phyloP scores from a whole-genome alignment of 1,140 invertebrate species.

The Saccostrea glomerata region DNA sequence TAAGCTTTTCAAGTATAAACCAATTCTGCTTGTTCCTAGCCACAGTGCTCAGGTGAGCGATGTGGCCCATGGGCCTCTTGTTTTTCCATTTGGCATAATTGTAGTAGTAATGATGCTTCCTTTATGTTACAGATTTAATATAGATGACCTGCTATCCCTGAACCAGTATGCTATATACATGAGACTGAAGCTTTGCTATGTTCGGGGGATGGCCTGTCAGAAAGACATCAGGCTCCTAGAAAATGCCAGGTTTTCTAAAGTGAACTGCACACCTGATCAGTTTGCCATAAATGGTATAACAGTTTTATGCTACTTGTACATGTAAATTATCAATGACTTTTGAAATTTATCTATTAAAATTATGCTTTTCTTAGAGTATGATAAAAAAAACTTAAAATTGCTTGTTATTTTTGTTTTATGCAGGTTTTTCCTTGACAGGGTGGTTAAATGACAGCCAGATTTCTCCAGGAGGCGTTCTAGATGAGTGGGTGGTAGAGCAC shows the following conservation, averaged over 20 bases:
- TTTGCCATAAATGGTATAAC: slow-evolving; percentile 15
- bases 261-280: neutral
- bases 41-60: too few species aligned
- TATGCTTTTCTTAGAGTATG: neutral
- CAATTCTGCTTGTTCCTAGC: too few species aligned
- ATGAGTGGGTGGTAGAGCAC: slow-evolving; percentile 16
- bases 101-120: neutral
- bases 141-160: neutral
- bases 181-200: slow-evolving; percentile 36
- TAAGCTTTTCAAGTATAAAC: too few species aligned
- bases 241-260: slow-evolving; percentile 4
- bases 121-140: slow-evolving; percentile 9
- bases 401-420: neutral
- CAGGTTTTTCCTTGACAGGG: slow-evolving; percentile 6
- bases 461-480: neutral
- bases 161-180: slow-evolving; percentile 13
- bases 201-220: neutral
- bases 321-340: neutral
- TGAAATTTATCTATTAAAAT: neutral
- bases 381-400: neutral
- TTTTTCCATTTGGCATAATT: too few species aligned
- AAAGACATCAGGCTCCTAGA: neutral
- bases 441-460: slow-evolving; percentile 7
- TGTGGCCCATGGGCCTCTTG: too few species aligned
- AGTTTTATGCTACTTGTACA: neutral